Percentiles rank a stretch among this genome's conserved stretches.
Conservation (phyloP, 2,113 vertebrate genomes). For the Gobiocypris rarus region DNA sequence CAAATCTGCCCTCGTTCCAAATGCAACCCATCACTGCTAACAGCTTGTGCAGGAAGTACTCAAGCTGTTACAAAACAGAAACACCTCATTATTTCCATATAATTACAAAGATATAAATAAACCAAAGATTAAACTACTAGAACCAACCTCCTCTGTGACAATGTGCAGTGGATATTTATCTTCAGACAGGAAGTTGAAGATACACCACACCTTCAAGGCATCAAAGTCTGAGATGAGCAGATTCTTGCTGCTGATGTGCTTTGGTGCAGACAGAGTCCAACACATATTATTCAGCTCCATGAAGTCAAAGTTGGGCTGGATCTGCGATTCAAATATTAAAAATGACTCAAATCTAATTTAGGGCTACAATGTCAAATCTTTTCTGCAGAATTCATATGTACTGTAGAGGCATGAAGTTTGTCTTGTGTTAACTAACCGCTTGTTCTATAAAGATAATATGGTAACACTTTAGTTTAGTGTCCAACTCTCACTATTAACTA, state of each 20-base stretch:
- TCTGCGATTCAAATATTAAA: conserved; percentile 73
- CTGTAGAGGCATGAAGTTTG: background rate
- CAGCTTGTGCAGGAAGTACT: conserved; percentile 92
- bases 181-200: conserved; percentile 98
- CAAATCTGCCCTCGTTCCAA: conserved; percentile 92
- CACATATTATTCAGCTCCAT: conserved; percentile 96
- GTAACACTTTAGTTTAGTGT: no score
- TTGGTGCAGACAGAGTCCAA: conserved; percentile 92
- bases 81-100: background rate
- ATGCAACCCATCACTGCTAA: conserved; percentile 90
- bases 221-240: conserved; percentile 86
- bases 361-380: background rate
- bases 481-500: no score
- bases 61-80: conserved; percentile 77
- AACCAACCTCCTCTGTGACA: conserved; percentile 91
- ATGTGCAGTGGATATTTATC: conserved; percentile 92
- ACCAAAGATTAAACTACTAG: background rate
- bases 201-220: conserved; percentile 95
- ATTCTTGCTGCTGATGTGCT: conserved; percentile 83
- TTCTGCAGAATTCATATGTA: background rate
- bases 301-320: conserved; percentile 88
- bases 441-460: background rate
- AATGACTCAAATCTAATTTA: background rate
- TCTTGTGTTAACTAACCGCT: background rate
- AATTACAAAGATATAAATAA: background rate